Percentiles rank a stretch among this genome's conserved stretches.
These are phyloP conservation scores for Bradysia coprophila DNA, from an alignment of 1,140 invertebrate genomes.

Conservation along the genomic window DNA sequence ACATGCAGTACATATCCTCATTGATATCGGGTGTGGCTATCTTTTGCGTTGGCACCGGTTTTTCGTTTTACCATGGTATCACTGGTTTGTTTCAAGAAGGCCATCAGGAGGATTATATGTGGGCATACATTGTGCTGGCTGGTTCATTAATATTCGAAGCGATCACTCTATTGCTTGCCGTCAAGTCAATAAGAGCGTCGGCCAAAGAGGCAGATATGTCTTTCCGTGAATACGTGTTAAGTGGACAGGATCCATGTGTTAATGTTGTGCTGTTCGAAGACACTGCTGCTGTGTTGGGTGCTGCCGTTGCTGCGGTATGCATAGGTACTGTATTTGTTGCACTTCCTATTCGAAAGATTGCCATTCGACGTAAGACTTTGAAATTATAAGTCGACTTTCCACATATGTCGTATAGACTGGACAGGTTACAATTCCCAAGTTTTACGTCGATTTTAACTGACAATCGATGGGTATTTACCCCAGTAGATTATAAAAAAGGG, in stretches of 20 bases:
- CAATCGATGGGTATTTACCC: too few relatives aligned
- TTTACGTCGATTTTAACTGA: too few relatives aligned
- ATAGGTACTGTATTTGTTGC: too few relatives aligned
- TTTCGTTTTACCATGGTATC: conserved; percentile 74
- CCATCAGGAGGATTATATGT: conserved; percentile 40
- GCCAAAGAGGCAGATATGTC: conserved; percentile 43
- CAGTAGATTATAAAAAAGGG: too few relatives aligned
- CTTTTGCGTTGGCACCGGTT: conserved; percentile 69
- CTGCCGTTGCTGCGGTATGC: conserved; percentile 50
- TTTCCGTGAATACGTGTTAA: conserved; percentile 41
- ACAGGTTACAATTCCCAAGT: too few relatives aligned
- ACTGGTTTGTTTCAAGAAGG: conserved; percentile 45
- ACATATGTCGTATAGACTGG: too few relatives aligned
- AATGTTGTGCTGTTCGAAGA: conserved; percentile 81
- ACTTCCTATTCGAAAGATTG: too few relatives aligned
- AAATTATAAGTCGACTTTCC: too few relatives aligned
- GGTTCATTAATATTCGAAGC: conserved; percentile 64
- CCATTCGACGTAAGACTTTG: too few relatives aligned
- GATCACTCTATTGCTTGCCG: conserved; percentile 55
- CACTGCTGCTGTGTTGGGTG: conserved; percentile 62
- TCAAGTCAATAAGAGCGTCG: conserved; percentile 49
- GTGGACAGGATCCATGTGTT: conserved; percentile 58
- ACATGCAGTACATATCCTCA: conserved; percentile 74
- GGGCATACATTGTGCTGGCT: conserved; percentile 40
- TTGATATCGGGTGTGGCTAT: conserved; percentile 80